phyloP scores from a whole-genome alignment of 2,888 invertebrate genomes.

The Trachelus troglodyta region DNA sequence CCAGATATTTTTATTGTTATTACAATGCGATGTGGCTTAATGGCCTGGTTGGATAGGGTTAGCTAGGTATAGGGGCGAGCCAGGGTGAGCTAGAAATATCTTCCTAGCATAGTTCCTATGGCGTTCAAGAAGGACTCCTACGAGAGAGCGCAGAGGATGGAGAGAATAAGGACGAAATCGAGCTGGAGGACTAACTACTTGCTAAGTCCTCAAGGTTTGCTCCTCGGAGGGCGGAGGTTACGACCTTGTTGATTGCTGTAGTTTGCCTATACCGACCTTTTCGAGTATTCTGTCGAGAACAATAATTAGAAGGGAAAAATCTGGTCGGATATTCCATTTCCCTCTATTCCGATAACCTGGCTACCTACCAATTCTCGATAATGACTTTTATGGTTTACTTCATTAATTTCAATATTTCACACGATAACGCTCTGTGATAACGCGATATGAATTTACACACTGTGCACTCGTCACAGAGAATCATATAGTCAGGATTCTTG shows the following conservation, averaged over 20 bases:
- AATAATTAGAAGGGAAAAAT: slow-evolving; percentile 44
- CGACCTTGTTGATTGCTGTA: slow-evolving; percentile 57
- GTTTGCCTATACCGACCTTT: slow-evolving; percentile 39
- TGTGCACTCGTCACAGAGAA: no score
- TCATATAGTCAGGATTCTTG: no score
- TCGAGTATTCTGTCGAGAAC: slow-evolving; percentile 39
- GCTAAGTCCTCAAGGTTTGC: slow-evolving; percentile 55
- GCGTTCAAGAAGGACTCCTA: slow-evolving; percentile 22
- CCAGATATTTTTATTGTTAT: slow-evolving; percentile 40
- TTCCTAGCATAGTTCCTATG: slow-evolving; percentile 25
- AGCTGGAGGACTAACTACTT: slow-evolving; percentile 55
- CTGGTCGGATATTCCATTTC: slow-evolving; percentile 11
- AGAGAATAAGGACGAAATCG: slow-evolving; percentile 33
- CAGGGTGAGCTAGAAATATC: slow-evolving; percentile 11
- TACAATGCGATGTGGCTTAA: slow-evolving; percentile 31
- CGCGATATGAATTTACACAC: no score
- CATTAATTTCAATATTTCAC: no score
- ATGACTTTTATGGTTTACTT: no score
- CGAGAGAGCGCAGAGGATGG: slow-evolving; percentile 15
- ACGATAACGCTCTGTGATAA: no score
- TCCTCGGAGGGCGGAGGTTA: slow-evolving; percentile 43
- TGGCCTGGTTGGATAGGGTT: slow-evolving; percentile 20
- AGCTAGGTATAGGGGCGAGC: slow-evolving; percentile 1
- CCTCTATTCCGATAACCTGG: no score
- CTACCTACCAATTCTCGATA: no score